Base-by-base conservation (phyloP, 1,140 invertebrate genomes). In the Uloborus diversus region DNA sequence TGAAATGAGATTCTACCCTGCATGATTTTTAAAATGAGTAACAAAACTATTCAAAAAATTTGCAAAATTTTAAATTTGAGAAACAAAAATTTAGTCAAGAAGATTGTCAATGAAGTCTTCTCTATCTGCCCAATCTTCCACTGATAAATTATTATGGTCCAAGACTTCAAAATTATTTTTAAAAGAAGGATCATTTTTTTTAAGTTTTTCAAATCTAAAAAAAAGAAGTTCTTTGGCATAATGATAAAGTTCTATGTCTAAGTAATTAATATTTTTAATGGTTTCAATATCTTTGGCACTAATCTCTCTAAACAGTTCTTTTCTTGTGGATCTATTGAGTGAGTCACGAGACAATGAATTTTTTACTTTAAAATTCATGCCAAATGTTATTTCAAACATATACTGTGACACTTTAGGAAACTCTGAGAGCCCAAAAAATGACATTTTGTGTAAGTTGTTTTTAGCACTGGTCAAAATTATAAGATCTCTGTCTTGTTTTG, bases 181-280 rank as follows among this genome's bases (percentile, higher is more conserved):
- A 85, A 96, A 96, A 86, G 94, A 91, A 9, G 89, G 87, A 87
- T 96, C 94, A 70, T 91, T 90, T 78, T 91, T 90, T 87, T 93
- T 93, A 56, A 96, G 87, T 82, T 91, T 91, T 85, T 93, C 90
- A 57, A 85, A 80, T 35, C 87, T 81, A 57, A 85, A 84, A 42
- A 86, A 81, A 73, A 88, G 87, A 59, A 88, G 76, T 76, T 87
- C 85, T 78, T 86, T 86, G 9, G 87, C 87, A 84, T 84, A 88
- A 66, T 86, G 83, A 83, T 88, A 88, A 32, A 88, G 79, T 61
- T 85, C 62, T 17, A 87, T 83, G 73, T 88, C 88, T 32, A 88
- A 75, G 23, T 79, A 66, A 82, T 88, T 88, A 25, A 84, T 61
- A 23, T 84, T 73, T 47, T 84, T 80, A 14, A 87, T 84, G 65